phyloP scores from a whole-genome alignment of 2,797 vertebrate genomes.

The Chelidonichthys spinosus region DNA sequence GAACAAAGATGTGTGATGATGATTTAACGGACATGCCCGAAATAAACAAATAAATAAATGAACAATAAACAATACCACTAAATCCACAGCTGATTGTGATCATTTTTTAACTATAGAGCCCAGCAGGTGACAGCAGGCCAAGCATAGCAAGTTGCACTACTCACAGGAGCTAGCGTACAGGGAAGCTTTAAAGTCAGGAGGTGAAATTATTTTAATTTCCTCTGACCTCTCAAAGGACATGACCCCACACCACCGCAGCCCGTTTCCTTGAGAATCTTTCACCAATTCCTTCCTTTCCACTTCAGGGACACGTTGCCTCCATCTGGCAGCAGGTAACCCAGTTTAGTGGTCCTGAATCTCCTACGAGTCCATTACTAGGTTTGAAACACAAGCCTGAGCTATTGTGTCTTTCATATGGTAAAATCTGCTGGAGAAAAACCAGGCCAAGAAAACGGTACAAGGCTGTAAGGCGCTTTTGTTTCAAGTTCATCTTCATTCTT shows the following conservation, averaged over 20 bases:
- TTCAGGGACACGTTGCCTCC: conserved; percentile 25
- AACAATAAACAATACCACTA: not conserved
- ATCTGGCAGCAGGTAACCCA: conserved; percentile 32
- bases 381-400: conserved; percentile 8
- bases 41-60: too few species aligned
- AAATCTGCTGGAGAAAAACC: not conserved
- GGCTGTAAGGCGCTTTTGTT: not conserved
- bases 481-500: not conserved
- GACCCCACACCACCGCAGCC: not conserved
- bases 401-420: conserved; percentile 1
- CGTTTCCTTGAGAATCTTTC: not conserved
- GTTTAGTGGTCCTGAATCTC: conserved; percentile 22
- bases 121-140: not conserved
- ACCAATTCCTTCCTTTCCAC: not conserved
- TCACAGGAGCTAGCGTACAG: not conserved
- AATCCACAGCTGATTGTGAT: not conserved
- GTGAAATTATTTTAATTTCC: not conserved
- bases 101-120: not conserved
- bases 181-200: not conserved
- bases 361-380: not conserved
- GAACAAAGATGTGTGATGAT: too few species aligned
- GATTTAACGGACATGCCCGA: too few species aligned
- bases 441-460: not conserved
- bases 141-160: not conserved
- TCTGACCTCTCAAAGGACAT: not conserved